Evolutionary conservation across 2,888 invertebrate genomes (phyloP), one percentile per base, ranked within the genome.

Genomic region (Heterodera filipjevi): DNA sequence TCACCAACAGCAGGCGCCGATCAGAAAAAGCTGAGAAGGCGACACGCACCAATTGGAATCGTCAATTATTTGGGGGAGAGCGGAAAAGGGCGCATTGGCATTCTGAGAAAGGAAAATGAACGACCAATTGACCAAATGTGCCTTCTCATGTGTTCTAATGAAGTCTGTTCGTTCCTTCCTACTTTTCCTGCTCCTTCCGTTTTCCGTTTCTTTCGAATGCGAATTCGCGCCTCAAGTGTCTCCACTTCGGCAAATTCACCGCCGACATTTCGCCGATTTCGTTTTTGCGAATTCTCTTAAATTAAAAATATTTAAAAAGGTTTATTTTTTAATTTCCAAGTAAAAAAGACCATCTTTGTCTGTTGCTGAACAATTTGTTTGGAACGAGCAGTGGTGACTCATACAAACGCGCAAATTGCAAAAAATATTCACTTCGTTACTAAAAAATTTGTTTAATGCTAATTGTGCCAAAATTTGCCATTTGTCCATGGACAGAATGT

Each of bases 401-500:
- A 84, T 86, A 68, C 88, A 88, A 27, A 88, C 83, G 77, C 88
- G 86, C 39, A 88, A 83, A 80, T 88, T 88, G 82, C 88, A 88
- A 84, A 87, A 88, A 77, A 88, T 88, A 82, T 88, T 88, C 80
- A 88, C 88, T 81, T 88, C 88, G 77, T 88, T 88, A 82, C 88
- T 87, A 79, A 32, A 86, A 81, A 80, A 46, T 32, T 49, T 16
- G 1, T 1, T 19, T 5, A 71, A n/a, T n/a, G n/a, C n/a, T n/a
- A 73, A 59, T 73, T 71, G 30, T 27, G 44, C 12, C n/a, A 12
- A 71, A n/a, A 71, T 71, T 27, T 22, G 46, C 12, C 44, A 71
- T 30, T 77, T 76, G 27, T 3, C 22, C 44, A 59, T 81, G 12
- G 73, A 46, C 71, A n/a, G 53, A 22, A 27, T 12, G 27, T 32